Base-by-base conservation (phyloP, 2,888 invertebrate genomes). In the Eristalis pertinax region DNA sequence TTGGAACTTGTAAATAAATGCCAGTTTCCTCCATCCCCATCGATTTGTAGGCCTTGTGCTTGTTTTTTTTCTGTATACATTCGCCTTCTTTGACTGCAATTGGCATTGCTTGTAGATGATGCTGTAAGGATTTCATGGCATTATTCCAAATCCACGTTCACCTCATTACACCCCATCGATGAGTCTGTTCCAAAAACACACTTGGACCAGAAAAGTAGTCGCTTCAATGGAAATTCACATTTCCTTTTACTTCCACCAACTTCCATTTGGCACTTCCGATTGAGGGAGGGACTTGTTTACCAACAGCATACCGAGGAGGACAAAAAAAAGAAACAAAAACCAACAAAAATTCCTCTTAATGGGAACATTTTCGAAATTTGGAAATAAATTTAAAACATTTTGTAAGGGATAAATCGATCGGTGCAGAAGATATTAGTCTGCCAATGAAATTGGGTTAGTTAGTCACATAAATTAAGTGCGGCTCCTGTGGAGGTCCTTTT, bases 91-190 rank as follows among this genome's bases (percentile, higher is more conserved):
- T 64, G 32, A 43, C 62, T 67, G 62, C 81, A 81, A 76, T 80
- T 85, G 84, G 84, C 84, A 76, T 77, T 62, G n/a, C 50, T 68
- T 41, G 70, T 70, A 67, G 69, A 50, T 50, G 68, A 75, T 70
- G 19, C 80, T 80, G 63, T 80, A 69, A 77, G 60, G 77, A 19
- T 69, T 68, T 74, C 68, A 82, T 85, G 85, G 85, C 85, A 85
- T 74, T 85, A 81, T 74, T 85, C 85, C 85, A 85, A 85, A 81
- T 85, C 58, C 29, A 29, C 73, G 58, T 82, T 58, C 82, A 85
- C 85, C 85, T 85, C 85, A 85, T 85, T 85, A 85, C 85, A 77
- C 69, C 81, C 69, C 69, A 65, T 41, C 58, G 64, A 85, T 81
- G 73, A 75, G 68, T 81, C 77, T 73, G 74, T 43, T 72, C 72